Evolutionary conservation across 2,888 invertebrate genomes (phyloP), one percentile per base, ranked within the genome.

Genomic region (Idaea aversata): DNA sequence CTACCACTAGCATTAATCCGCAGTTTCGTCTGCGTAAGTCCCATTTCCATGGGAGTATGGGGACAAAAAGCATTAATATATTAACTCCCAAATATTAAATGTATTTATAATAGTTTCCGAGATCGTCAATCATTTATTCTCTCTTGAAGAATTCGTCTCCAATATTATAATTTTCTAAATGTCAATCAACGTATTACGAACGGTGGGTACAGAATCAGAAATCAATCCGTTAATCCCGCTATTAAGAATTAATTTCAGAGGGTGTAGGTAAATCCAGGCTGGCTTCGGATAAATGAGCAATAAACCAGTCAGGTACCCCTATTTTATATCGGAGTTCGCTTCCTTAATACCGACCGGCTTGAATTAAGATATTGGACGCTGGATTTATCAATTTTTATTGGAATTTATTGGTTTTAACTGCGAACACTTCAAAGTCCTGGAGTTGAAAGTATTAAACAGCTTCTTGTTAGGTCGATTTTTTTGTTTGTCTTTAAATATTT

Each of bases 241-340:
- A 91, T 91, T 91, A 91, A 88, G 90, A 85, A 90, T 91, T 92
- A 92, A 92, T 92, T 91, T 88, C 84, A 87, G 83, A 84, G 86
- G 86, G 47, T 47, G 47, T 86, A 92, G 92, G 91, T 91, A 91
- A 91, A 92, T 91, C 92, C 88, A 75, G 82, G 85, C 87, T 90
- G 90, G 85, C 86, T 83, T 85, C 84, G 73, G 86, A 90, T 92
- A 92, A 91, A 92, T 91, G 91, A 91, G 88, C 88, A 86, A 91
- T 91, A 91, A 91, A 90, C 88, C 87, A 62, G 15, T 25, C 47
- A 62, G 47, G 38, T 47, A 47, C 47, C 47, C 47, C 47, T 47
- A 47, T 13, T 47, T 47, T 47, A 47, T 47, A 47, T 47, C 47
- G 47, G 25, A 47, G 47, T 47, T 47, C 47, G 47, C 47, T 47